phyloP scores from a whole-genome alignment of 2,888 invertebrate genomes.

The Rotaria sp. region DNA sequence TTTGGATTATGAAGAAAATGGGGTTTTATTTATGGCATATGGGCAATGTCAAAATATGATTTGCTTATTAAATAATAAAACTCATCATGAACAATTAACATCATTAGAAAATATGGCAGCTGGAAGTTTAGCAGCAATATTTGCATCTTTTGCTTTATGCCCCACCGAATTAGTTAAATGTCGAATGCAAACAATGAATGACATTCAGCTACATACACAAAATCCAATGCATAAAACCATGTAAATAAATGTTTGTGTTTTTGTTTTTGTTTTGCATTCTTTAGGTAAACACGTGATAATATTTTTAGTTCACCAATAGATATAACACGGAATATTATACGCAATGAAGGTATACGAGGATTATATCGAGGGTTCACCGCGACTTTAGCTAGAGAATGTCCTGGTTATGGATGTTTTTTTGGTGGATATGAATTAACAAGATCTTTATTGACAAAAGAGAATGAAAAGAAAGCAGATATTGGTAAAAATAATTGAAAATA shows the following conservation, averaged over 20 bases:
- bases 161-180: conserved; percentile 97
- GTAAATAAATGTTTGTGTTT: not conserved
- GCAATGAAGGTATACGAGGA: conserved; percentile 51
- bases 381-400: conserved; percentile 90
- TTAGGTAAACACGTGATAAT: not conserved
- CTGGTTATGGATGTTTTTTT: conserved; percentile 98
- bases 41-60: conserved; percentile 89
- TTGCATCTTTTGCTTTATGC: conserved; percentile 86
- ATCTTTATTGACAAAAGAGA: conserved; percentile 59
- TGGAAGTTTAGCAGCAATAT: conserved; percentile 88
- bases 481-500: conserved; percentile 48
- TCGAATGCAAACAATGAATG: conserved; percentile 83
- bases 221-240: not conserved
- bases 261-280: not conserved
- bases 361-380: conserved; percentile 80
- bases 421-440: conserved; percentile 72
- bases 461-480: conserved; percentile 60
- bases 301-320: conserved; percentile 57
- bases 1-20: conserved; percentile 68
- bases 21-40: conserved; percentile 86
- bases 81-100: conserved; percentile 66
- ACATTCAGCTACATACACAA: not conserved
- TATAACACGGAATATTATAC: conserved; percentile 66
- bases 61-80: conserved; percentile 35
- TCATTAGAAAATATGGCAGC: conserved; percentile 74